Conservation (phyloP, 2,113 vertebrate species). For the Atherinomorus stipes region DNA sequence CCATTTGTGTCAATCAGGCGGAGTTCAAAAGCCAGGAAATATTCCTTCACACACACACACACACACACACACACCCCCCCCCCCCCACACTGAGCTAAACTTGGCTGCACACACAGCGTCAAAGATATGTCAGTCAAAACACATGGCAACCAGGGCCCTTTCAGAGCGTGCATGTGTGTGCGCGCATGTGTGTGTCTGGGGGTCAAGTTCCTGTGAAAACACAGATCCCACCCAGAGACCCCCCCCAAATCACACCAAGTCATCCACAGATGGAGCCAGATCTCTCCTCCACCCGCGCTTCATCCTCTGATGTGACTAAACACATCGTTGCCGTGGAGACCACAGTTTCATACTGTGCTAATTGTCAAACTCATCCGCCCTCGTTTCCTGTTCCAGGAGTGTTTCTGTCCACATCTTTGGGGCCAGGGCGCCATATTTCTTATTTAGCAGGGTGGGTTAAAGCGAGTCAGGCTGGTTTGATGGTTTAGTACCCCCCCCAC, state of each 20-base stretch:
- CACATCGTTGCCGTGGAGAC: conserved; percentile 51
- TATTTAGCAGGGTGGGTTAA: neutral
- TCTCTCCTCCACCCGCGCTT: conserved; percentile 28
- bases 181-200: conserved; percentile 49
- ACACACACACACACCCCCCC: conserved; percentile 56
- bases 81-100: conserved; percentile 63
- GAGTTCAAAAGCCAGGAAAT: conserved; percentile 79
- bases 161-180: conserved; percentile 37
- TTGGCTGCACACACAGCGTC: conserved; percentile 67
- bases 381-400: neutral
- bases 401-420: neutral
- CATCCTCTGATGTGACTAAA: conserved; percentile 45
- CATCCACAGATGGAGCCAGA: conserved; percentile 53
- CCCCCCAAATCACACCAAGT: conserved; percentile 10
- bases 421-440: too few relatives aligned
- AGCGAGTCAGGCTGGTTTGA: too few relatives aligned
- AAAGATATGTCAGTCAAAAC: conserved; percentile 80
- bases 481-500: too few relatives aligned
- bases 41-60: conserved; percentile 58
- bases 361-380: conserved; percentile 26
- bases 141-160: conserved; percentile 73
- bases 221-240: conserved; percentile 61
- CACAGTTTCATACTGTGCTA: conserved; percentile 16
- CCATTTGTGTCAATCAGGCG: conserved; percentile 78
- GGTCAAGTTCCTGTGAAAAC: conserved; percentile 78